Base-by-base conservation (phyloP, 2,888 invertebrate genomes). In the Cheilosia impressa region DNA sequence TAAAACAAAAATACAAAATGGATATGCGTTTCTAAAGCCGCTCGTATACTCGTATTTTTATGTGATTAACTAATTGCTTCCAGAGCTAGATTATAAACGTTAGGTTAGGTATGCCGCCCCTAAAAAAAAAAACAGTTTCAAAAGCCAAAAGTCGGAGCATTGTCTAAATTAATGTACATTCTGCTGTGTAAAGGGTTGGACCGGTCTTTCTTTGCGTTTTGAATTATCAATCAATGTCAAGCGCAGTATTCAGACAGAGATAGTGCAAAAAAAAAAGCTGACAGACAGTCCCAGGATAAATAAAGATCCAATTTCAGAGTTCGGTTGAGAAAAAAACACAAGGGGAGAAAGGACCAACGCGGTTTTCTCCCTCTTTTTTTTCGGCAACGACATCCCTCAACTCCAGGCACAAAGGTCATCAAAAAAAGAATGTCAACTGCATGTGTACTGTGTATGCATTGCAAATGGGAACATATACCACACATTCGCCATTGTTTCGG, bases 201-300 rank as follows among this genome's bases (percentile, higher is more conserved):
- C 45, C 17, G 31, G 17, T 7, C 31, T 27, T 13, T 34, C 6
- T 38, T 19, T 13, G 19, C 13, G 45, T 52, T 60, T n/a, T 41
- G 66, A 68, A 68, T 68, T 79, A 83, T 83, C 83, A 73, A 83
- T 83, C 83, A 83, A 83, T 83, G 83, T 83, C 83, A 83, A 50
- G 62, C 53, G 53, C 72, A 79, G 52, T 13, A 22, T 5, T 27
- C 19, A n/a, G 41, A 5, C 15, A 17, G 13, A 38, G 53, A 41
- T 22, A 4, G 17, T 13, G 50, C 31, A 15, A 47, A 10, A 5
- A 52, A 69, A 31, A 52, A 55, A 53, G 22, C 10, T 10, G 19
- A 41, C 43, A 71, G 50, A 53, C 65, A 58, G 43, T 73, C 52
- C 24, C 52, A 24, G 22, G 43, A 60, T 53, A 47, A 62, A 53